Base-by-base conservation (phyloP, 2,113 vertebrate genomes). In the Xenopus tropicalis region DNA sequence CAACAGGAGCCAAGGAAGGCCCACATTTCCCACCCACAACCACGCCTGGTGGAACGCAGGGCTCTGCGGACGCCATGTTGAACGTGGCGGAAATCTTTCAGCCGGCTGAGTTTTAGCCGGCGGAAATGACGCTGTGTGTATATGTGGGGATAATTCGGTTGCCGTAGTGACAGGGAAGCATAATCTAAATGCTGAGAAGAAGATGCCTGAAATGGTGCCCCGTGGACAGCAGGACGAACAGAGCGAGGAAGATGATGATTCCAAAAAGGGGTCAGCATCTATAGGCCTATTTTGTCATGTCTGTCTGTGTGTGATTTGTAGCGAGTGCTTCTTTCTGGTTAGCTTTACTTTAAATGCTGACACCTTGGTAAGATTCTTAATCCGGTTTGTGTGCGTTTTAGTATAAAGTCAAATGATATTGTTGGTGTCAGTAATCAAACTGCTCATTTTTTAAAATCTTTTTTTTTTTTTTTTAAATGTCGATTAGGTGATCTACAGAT, bases 141-240 rank as follows among this genome's bases (percentile, higher is more conserved):
- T 46, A 3, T 19, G 16, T 54, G 17, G 7, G 7, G 52, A 54
- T 54, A 17, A 54, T 54, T 19, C n/a, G 51, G 66, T 69, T 69
- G 66, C 56, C 56, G 17, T 69, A 51, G 66, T 69, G 37, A 69
- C 66, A 11, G 52, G 22, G 52, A 69, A 69, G 66, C 66, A 14
- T 13, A 69, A 9, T 14, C 16, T 42, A 54, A 21, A 57, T 42
- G 24, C n/a, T 6, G 11, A 9, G 66, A 0, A 5, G 24, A 29
- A 6, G 3, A 56, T 69, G 66, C 66, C 51, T 16, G 17, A n/a
- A 5, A 4, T 24, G 22, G 19, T 54, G 19, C 24, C 48, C 17
- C 24, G 25, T 29, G 66, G 25, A 23, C 12, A 25, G 16, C 16
- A 19, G 7, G 66, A 69, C 5, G n/a, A 12, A 11, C 7, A 6